Percentiles rank a stretch among this genome's conserved stretches.
These are phyloP conservation scores for Vireo altiloquus DNA, from an alignment of 2,113 vertebrate genomes.

Conservation along the genomic window DNA sequence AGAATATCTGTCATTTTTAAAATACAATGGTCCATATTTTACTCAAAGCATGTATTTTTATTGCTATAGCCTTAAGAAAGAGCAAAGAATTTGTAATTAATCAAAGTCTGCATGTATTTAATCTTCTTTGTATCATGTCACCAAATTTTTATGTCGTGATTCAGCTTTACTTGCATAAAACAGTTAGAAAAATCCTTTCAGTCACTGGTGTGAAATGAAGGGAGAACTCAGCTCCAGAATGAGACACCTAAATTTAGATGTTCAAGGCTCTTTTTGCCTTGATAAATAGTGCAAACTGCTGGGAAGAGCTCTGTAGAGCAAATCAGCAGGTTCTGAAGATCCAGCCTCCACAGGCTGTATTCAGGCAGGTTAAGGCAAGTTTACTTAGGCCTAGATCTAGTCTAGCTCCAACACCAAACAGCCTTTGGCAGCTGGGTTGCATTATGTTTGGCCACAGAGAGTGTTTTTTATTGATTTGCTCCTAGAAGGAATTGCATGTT, in stretches of 20 bases:
- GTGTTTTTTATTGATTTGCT: background rate
- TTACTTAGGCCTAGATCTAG: background rate
- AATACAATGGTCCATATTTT: background rate
- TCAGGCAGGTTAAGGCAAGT: background rate
- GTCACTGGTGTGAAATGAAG: background rate
- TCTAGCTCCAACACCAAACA: background rate
- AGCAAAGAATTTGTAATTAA: background rate
- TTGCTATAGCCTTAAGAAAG: background rate
- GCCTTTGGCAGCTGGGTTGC: background rate
- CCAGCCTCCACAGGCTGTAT: background rate
- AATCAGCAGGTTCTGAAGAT: background rate
- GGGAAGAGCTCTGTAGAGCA: background rate
- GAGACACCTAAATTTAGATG: background rate
- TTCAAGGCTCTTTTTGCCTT: background rate
- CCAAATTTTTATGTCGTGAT: background rate
- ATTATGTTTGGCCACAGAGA: background rate
- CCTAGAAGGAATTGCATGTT: background rate
- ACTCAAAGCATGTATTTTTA: background rate
- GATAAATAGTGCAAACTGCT: background rate
- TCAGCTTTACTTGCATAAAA: background rate
- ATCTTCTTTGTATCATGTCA: background rate
- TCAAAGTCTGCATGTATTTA: background rate
- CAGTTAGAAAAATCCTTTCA: background rate
- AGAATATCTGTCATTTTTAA: background rate
- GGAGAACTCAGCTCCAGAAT: background rate